These are phyloP conservation scores for Catharus bicknelli DNA, from an alignment of 2,113 vertebrate genomes.

Conservation along the genomic window DNA sequence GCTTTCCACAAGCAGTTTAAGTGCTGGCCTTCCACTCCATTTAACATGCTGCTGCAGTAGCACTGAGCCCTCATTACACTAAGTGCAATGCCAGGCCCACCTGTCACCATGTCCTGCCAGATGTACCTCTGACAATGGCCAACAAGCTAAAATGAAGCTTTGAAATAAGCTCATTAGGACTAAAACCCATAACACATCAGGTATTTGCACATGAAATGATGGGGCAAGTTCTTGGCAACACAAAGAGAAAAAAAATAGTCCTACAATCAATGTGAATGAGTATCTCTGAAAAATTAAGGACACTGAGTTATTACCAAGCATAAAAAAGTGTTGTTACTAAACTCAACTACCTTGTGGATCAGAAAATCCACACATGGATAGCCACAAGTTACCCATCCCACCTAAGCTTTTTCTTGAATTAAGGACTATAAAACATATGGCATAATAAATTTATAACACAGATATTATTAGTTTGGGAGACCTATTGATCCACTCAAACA, in stretches of 20 bases:
- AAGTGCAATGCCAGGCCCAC: conserved; percentile 2
- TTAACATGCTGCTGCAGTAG: not conserved
- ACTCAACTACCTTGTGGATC: not conserved
- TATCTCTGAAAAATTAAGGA: not conserved
- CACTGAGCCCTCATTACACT: not conserved
- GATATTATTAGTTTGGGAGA: not conserved
- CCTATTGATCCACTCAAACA: not conserved
- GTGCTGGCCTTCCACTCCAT: conserved; percentile 5
- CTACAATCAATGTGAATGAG: not conserved
- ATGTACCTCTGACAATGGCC: not conserved
- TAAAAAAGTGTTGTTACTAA: not conserved
- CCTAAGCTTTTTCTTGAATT: not conserved
- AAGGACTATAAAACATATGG: not conserved
- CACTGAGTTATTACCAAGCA: not conserved
- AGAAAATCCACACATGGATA: not conserved
- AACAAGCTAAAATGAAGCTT: not conserved
- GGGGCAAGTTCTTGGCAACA: not conserved
- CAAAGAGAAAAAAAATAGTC: not conserved
- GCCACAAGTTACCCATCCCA: not conserved
- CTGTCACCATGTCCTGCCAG: not conserved
- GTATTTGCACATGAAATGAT: not conserved
- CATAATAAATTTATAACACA: not conserved
- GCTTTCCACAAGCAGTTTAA: conserved; percentile 1
- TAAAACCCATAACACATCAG: not conserved
- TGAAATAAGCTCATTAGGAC: not conserved